Percentiles rank a stretch among this genome's conserved stretches.
phyloP scores from a whole-genome alignment of 2,888 invertebrate species.

The Agriopis aurantiaria region DNA sequence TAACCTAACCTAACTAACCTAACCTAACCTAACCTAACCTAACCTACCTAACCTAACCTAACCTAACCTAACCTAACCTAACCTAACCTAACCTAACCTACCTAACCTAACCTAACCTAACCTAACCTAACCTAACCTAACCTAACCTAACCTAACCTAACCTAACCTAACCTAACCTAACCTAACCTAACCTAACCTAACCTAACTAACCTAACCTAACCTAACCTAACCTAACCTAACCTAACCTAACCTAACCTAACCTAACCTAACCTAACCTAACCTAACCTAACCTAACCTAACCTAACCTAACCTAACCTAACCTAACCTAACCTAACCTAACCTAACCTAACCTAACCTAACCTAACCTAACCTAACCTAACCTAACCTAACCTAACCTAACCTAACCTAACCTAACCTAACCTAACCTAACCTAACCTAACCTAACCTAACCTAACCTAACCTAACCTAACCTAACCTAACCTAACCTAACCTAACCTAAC shows the following conservation, averaged over 20 bases:
- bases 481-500: constrained; percentile 32
- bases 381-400: constrained; percentile 26
- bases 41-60: too few relatives aligned
- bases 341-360: constrained; percentile 26
- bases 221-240: constrained; percentile 9
- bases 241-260: constrained; percentile 9
- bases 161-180: constrained; percentile 9
- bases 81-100: too few relatives aligned
- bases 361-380: constrained; percentile 30
- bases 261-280: constrained; percentile 17
- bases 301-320: constrained; percentile 23
- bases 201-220: constrained; percentile 9
- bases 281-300: constrained; percentile 40
- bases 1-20: constrained; percentile 9
- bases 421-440: constrained; percentile 29
- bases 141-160: constrained; percentile 8
- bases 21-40: constrained; percentile 9
- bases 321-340: constrained; percentile 30
- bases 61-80: constrained; percentile 9
- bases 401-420: constrained; percentile 27
- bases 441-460: constrained; percentile 28
- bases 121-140: constrained; percentile 9
- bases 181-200: constrained; percentile 9
- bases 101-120: constrained; percentile 9
- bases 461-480: constrained; percentile 37